A percentile compares a stretch with the other conserved stretches of the same genome.
These are phyloP conservation scores for Trichacis sp. DNA, from an alignment of 2,888 invertebrate species.

Conservation along the genomic window DNA sequence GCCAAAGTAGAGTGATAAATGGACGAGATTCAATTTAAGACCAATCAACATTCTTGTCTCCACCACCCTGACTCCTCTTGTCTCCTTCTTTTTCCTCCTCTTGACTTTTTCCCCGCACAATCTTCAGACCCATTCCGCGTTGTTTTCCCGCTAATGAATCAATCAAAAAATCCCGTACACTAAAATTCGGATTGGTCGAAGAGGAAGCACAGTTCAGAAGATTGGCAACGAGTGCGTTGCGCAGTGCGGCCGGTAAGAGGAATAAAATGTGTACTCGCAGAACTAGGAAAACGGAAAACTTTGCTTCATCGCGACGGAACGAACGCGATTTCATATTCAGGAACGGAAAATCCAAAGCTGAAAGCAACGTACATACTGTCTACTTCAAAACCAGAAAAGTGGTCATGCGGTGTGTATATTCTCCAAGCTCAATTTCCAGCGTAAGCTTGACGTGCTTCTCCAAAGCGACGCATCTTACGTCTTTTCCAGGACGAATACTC, in stretches of 20 bases:
- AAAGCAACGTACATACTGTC: conserved; percentile 18
- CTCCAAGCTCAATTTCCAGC: conserved; percentile 2
- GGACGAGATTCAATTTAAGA: conserved; percentile 65
- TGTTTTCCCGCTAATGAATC: not conserved
- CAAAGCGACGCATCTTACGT: conserved; percentile 13
- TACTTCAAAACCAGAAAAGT: conserved; percentile 22
- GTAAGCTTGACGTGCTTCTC: conserved; percentile 8
- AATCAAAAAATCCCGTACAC: no score
- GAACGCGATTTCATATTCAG: not conserved
- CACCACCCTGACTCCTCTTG: conserved; percentile 48
- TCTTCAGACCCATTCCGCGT: not conserved
- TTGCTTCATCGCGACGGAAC: conserved; percentile 31
- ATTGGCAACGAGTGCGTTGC: no score
- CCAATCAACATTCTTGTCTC: conserved; percentile 66
- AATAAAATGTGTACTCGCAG: not conserved
- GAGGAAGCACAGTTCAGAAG: no score
- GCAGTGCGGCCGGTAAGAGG: not conserved
- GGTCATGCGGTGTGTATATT: not conserved
- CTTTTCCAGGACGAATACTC: conserved; percentile 2
- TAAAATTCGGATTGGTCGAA: no score
- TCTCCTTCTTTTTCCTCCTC: conserved; percentile 9
- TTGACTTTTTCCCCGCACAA: not conserved
- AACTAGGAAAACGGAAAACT: conserved; percentile 36
- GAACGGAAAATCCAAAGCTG: conserved; percentile 36
- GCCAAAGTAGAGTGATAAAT: conserved; percentile 59